phyloP scores from a whole-genome alignment of 2,113 vertebrate genomes.

The Tetraodon nigroviridis region DNA sequence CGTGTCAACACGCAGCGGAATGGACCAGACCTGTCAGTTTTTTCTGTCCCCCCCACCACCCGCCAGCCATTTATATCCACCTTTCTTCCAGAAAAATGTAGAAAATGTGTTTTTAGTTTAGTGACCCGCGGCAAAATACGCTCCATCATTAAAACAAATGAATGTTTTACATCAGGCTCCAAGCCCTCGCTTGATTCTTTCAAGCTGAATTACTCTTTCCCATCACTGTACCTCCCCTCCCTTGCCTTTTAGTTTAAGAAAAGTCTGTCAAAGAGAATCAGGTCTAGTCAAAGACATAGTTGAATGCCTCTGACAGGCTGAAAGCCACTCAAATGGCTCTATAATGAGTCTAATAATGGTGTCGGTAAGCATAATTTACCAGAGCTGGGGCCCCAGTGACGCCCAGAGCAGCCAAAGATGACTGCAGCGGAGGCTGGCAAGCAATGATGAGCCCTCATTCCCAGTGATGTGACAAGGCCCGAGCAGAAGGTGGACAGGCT shows the following conservation, averaged over 20 bases:
- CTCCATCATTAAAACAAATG: slow-evolving; percentile 63
- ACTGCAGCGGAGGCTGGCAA: slow-evolving; percentile 51
- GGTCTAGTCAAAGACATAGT: slow-evolving; percentile 69
- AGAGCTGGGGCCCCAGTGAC: slow-evolving; percentile 50
- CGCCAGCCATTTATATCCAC: slow-evolving; percentile 35
- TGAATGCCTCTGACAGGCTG: slow-evolving; percentile 70
- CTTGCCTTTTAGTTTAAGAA: slow-evolving; percentile 67
- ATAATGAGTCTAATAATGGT: slow-evolving; percentile 75
- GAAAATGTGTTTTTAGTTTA: slow-evolving; percentile 37
- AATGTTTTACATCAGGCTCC: slow-evolving; percentile 62
- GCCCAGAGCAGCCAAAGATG: slow-evolving; percentile 46
- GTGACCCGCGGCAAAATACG: slow-evolving; percentile 48
- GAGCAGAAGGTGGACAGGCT: slow-evolving; percentile 67
- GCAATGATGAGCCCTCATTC: slow-evolving; percentile 61
- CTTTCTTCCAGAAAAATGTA: slow-evolving; percentile 36
- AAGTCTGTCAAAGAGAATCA: slow-evolving; percentile 72
- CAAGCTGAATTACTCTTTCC: slow-evolving; percentile 51
- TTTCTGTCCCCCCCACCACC: slow-evolving; percentile 34
- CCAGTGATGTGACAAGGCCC: slow-evolving; percentile 56
- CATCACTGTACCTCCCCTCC: slow-evolving; percentile 41
- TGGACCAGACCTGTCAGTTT: slow-evolving; percentile 50
- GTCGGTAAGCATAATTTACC: slow-evolving; percentile 71
- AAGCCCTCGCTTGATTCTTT: slow-evolving; percentile 39
- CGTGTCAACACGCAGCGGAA: slow-evolving; percentile 62
- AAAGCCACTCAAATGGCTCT: slow-evolving; percentile 70